Base-by-base conservation (phyloP, 2,797 vertebrate genomes). In the Gastrophryne carolinensis region DNA sequence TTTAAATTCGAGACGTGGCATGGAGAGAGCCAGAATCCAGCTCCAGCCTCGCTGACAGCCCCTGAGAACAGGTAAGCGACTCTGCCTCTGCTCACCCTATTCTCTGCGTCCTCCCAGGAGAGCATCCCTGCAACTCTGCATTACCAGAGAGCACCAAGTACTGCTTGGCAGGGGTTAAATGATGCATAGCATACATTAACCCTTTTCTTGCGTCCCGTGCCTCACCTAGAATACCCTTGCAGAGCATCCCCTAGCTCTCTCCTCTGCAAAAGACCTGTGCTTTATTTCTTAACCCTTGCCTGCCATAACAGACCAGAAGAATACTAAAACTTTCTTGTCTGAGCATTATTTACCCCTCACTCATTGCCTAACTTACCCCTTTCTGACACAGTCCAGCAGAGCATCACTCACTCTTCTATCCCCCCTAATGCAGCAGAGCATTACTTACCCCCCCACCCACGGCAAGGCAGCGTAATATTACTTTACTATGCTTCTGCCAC, bases 1-100 rank as follows among this genome's bases (percentile, higher is more conserved):
- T 64, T 73, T 73, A 73, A 64, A 73, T 73, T 56, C 49, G 50
- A 64, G 19, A 44, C 26, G 17, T n/a, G 23, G 60, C 39, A 52
- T 53, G 60, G 50, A 44, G 57, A 53, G 70, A 30, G 15, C 58
- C 60, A 73, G 60, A n/a, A 19, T 23, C 21, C 23, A 64, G 17
- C 60, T 32, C 27, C 30, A 37, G 27, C 30, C 19, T n/a, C 67
- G 10, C 15, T 12, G 23, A 57, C 67, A 49, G 11, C 34, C 5
- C 39, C 53, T 27, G 44, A 39, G 30, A 72, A 39, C 47, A 72
- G 70, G 70, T 72, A 71, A 71, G 53, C n/a, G 54, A n/a, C 8
- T 58, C 29, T 30, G 27, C 15, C 2, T 47, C 44, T 8, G 7
- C 44, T 44, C 41, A 17, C 15, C 19, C 41, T 44, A 15, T 8